Evolutionary conservation across 64 coral and sea anemone species (phyloP).

Genomic region (Exaiptasia diaphana): DNA sequence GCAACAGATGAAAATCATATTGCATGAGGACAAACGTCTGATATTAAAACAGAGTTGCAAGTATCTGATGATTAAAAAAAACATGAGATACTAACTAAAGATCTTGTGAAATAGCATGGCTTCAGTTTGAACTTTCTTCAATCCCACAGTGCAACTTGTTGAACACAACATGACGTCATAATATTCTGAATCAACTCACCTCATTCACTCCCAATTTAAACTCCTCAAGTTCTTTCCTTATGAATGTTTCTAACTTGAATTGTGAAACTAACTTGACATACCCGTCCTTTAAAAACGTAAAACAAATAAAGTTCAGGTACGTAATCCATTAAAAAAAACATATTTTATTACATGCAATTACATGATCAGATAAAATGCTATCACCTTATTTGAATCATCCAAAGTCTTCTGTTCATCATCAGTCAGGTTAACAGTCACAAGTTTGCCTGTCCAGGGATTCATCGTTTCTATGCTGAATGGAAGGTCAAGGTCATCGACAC

Average conservation of each 20-base stretch:
- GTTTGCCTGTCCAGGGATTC: constrained; percentile 71
- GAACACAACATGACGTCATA: no score
- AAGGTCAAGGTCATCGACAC: constrained; percentile 71
- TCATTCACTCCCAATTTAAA: constrained; percentile 71
- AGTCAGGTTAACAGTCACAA: constrained; percentile 60
- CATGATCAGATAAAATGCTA: no score
- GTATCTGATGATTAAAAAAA: no score
- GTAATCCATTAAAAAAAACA: no score
- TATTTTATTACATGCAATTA: no score
- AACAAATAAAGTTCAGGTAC: neutral
- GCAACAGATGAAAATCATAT: neutral
- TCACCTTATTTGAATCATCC: constrained; percentile 81
- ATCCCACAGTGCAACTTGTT: no score
- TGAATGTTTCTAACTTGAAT: constrained; percentile 65
- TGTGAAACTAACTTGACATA: constrained; percentile 84
- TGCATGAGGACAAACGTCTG: no score
- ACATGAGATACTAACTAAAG: no score
- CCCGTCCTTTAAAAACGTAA: constrained; percentile 52
- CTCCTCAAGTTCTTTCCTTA: constrained; percentile 68
- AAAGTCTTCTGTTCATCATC: constrained; percentile 54
- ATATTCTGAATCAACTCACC: no score
- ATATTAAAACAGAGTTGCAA: no score
- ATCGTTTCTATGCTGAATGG: constrained; percentile 64
- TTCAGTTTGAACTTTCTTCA: no score
- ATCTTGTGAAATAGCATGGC: no score